Evolutionary conservation across 2,113 vertebrate species (phyloP).

Genomic region (Ammodytes marinus): DNA sequence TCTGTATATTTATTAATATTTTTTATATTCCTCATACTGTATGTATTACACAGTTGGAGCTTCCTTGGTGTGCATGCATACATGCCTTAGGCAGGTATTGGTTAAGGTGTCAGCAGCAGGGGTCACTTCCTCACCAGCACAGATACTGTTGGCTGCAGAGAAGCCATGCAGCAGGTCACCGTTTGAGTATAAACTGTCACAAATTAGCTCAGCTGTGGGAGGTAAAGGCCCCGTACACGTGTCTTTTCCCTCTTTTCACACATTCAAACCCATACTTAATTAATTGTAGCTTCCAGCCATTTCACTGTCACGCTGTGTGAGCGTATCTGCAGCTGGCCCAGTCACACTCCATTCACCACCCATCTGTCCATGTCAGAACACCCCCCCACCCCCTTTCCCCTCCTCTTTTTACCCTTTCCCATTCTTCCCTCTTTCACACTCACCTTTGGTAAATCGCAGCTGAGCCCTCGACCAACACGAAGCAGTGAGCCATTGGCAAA

Average conservation of each 20-base stretch:
- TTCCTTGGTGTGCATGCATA: not conserved
- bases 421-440: constrained; percentile 24
- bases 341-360: constrained; percentile 80
- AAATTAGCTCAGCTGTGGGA: constrained; percentile 54
- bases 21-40: not conserved
- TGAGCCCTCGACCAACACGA: constrained; percentile 16
- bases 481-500: constrained; percentile 43
- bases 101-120: constrained; percentile 33
- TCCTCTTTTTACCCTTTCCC: constrained; percentile 26
- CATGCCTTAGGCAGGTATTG: not conserved
- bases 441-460: constrained; percentile 51
- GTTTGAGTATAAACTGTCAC: constrained; percentile 45
- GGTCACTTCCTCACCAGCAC: constrained; percentile 27
- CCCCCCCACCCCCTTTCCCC: constrained; percentile 46
- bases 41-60: not conserved
- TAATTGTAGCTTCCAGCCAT: constrained; percentile 80
- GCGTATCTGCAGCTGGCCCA: constrained; percentile 77
- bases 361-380: constrained; percentile 78
- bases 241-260: constrained; percentile 63
- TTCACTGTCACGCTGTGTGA: constrained; percentile 74
- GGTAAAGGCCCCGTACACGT: constrained; percentile 56
- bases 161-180: constrained; percentile 43
- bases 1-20: not conserved
- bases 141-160: constrained; percentile 38
- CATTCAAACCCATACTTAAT: constrained; percentile 76